Base-by-base conservation (phyloP, 2,113 vertebrate genomes). In the Trochalopteron elliotii region DNA sequence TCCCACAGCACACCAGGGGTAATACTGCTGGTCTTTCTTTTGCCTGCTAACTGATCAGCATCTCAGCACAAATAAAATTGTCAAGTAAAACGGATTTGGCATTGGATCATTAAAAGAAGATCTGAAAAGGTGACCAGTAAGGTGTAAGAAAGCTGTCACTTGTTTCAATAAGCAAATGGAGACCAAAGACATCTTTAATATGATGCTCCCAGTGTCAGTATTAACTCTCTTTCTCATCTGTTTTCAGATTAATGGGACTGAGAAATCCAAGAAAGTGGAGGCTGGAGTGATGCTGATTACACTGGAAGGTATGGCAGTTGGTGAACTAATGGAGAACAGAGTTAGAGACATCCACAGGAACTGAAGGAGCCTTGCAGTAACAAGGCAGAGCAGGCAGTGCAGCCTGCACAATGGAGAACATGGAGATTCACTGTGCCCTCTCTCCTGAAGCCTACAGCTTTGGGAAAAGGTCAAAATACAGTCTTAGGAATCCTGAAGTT, bases 221-320 rank as follows among this genome's bases (percentile, higher is more conserved):
- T 92, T 87, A 91, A 93, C 65, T 94, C 47, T 53, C 42, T 88
- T 69, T 90, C 88, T 93, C 68, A 78, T 94, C 86, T 77, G 33
- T 89, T 93, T 93, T 87, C 86, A 87, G 40, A 84, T 49, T 72
- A 89, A 79, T 22, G 33, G 44, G 24, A 78, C 35, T 35, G 57
- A 72, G 60, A 89, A 87, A 71, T n/a, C 35, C 0, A 2, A 37
- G 65, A 7, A 56, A 61, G 25, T 4, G n/a, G 71, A 74, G 40
- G 50, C 35, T 19, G 50, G 55, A 74, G 52, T 83, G 94, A 85
- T 1, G 4, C 39, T 96, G 85, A 74, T 93, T 89, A 12, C 76
- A 12, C 30, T 56, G 59, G 72, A 94, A 94, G 69, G 64, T 65
- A 50, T 7, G 39, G 64, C 52, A 60, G 55, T 31, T 60, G 60